Base-by-base conservation (phyloP, 2,797 vertebrate species). In the Scolopax bukidnonensis region DNA sequence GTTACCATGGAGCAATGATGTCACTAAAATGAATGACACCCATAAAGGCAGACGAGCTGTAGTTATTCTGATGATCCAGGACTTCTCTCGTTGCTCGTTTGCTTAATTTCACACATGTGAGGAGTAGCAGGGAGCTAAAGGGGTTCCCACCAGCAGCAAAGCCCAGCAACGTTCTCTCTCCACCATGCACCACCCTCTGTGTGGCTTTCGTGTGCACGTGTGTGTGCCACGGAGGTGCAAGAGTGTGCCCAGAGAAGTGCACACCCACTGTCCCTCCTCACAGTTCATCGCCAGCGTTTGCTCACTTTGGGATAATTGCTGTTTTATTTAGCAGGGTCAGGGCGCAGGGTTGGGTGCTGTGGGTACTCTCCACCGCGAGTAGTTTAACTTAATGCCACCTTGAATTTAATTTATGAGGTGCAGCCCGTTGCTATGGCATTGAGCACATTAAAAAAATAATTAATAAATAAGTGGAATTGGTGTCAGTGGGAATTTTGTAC, bases 1-100 rank as follows among this genome's bases (percentile, higher is more conserved):
- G 96, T 97, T 97, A 96, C 93, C 95, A 96, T 96, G 96, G 93
- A 96, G 96, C 93, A 97, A 95, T 96, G 96, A 96, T 96, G 95
- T 97, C 96, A 97, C 96, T 94, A 87, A 96, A 96, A 96, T 94
- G 94, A 96, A 96, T 96, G 96, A 96, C 96, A 96, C 95, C 95
- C 91, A 95, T 96, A 96, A 97, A 96, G 89, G 95, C 91, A 96
- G 96, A 97, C 75, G 82, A 96, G 95, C 96, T 94, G 94, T 93
- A 95, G 96, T 97, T 93, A 96, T 93, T 94, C 91, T 89, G 94
- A 96, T 96, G 96, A 96, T 97, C 89, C 94, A 96, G 95, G 95
- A 96, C 95, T 95, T 90, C 93, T 95, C 90, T 93, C 77, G 95
- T 84, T 83, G 81, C 93, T 96, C 94, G 95, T 96, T 96, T 95